Percentiles rank a stretch among this genome's conserved stretches.
phyloP scores from a whole-genome alignment of 2,113 vertebrate genomes.

The Phrynosoma blainvillii region DNA sequence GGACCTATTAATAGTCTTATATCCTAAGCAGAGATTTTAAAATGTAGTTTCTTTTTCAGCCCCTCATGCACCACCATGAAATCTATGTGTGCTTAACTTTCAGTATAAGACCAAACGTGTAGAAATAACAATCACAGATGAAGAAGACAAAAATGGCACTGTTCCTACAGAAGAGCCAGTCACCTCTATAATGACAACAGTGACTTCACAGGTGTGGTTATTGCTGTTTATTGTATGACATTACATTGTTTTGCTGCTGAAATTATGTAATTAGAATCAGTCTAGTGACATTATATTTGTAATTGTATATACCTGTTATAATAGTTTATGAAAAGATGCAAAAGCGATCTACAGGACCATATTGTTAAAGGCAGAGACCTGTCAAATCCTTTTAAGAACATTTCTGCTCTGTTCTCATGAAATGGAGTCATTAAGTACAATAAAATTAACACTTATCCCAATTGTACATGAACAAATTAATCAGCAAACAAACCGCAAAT shows the following conservation, averaged over 20 bases:
- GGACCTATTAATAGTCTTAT: background rate
- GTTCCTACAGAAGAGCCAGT: constrained; percentile 57
- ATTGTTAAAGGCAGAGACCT: background rate
- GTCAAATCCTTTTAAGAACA: background rate
- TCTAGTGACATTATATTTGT: background rate
- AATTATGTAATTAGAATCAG: background rate
- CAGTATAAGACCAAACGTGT: constrained; percentile 95
- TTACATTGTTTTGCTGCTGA: background rate
- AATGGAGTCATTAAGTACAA: background rate
- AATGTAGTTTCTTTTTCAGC: background rate
- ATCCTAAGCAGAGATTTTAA: background rate
- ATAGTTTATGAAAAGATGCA: constrained; percentile 11
- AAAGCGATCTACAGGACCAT: constrained; percentile 7
- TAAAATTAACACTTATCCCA: background rate
- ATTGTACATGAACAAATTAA: constrained; percentile 15
- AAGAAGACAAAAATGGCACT: constrained; percentile 52
- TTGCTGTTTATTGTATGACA: background rate
- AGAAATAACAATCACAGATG: constrained; percentile 72
- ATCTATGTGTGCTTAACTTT: constrained; percentile 31
- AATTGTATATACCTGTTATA: background rate
- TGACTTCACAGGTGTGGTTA: constrained; percentile 72
- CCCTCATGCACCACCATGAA: constrained; percentile 12
- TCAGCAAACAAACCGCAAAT: background rate
- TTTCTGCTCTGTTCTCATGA: background rate
- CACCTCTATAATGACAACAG: constrained; percentile 70